Conservation (phyloP, 2,797 vertebrate species). For the Pachyuromys duprasi region DNA sequence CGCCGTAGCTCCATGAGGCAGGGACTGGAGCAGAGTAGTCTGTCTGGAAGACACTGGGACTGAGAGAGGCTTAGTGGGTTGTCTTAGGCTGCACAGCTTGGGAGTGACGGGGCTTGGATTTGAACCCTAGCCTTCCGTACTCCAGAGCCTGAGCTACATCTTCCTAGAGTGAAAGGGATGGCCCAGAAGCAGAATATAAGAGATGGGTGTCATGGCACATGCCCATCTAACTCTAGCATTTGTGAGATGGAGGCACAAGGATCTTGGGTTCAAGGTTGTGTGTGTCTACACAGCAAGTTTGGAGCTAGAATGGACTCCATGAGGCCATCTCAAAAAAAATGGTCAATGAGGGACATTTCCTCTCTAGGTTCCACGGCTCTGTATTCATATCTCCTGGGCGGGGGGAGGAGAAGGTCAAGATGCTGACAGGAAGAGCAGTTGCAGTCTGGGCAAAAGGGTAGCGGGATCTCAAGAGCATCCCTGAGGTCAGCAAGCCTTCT, state of each 20-base stretch:
- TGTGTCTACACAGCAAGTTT: not conserved
- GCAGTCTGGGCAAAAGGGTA: not conserved
- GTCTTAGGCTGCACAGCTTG: not conserved
- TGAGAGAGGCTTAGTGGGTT: not conserved
- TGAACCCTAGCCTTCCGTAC: not conserved
- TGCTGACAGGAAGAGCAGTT: not conserved
- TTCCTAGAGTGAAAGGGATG: not conserved
- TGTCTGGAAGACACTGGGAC: not conserved
- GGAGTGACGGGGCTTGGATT: not conserved
- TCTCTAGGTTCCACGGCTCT: constrained; percentile 48
- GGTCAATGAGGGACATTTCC: not conserved
- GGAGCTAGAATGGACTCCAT: not conserved
- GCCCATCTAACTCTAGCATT: not conserved
- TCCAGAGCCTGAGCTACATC: not conserved
- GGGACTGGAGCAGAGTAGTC: not conserved
- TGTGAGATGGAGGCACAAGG: not conserved
- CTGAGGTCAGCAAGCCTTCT: not conserved
- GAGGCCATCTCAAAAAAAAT: not conserved
- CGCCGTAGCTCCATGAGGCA: not conserved
- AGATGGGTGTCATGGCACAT: too few relatives aligned
- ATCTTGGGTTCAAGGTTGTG: not conserved
- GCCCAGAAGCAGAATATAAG: not conserved
- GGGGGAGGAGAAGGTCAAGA: not conserved
- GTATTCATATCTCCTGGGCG: not conserved
- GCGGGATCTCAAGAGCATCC: fast-evolving